Conservation (phyloP, 2,113 vertebrate genomes). For the Sitta europaea region DNA sequence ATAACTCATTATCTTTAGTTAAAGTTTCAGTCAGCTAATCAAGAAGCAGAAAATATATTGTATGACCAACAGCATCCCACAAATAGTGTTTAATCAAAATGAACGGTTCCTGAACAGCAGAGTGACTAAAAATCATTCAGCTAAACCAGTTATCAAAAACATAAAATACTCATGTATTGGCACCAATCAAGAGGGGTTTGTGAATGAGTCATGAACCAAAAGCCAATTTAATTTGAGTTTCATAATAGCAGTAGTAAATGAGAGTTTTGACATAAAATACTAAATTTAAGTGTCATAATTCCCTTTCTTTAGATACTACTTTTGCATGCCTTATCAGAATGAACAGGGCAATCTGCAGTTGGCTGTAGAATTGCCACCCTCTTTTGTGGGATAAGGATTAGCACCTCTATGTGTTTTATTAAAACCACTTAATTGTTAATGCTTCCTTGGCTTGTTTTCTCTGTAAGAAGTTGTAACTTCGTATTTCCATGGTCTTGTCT, state of each 20-base stretch:
- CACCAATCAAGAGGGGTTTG: not conserved
- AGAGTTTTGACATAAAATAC: not conserved
- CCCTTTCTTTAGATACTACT: not conserved
- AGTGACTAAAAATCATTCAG: not conserved
- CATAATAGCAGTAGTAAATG: not conserved
- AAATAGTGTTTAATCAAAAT: slow-evolving; percentile 7
- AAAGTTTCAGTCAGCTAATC: slow-evolving; percentile 14
- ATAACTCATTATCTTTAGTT: slow-evolving; percentile 16
- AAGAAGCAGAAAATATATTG: not conserved
- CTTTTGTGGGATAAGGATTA: not conserved
- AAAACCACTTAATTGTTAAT: not conserved
- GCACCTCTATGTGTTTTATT: not conserved
- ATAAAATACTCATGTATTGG: not conserved
- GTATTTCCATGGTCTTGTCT: not conserved
- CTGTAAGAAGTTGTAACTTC: not conserved
- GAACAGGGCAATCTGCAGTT: not conserved
- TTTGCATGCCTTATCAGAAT: not conserved
- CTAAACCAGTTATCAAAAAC: not conserved
- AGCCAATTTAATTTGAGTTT: not conserved
- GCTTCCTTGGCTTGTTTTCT: not conserved
- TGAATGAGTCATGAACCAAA: not conserved
- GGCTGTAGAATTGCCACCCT: not conserved
- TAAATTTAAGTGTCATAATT: not conserved
- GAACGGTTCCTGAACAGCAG: not conserved
- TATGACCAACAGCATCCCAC: not conserved